These are phyloP conservation scores for Hypomesus transpacificus DNA, from an alignment of 2,113 vertebrate species.

Conservation along the genomic window DNA sequence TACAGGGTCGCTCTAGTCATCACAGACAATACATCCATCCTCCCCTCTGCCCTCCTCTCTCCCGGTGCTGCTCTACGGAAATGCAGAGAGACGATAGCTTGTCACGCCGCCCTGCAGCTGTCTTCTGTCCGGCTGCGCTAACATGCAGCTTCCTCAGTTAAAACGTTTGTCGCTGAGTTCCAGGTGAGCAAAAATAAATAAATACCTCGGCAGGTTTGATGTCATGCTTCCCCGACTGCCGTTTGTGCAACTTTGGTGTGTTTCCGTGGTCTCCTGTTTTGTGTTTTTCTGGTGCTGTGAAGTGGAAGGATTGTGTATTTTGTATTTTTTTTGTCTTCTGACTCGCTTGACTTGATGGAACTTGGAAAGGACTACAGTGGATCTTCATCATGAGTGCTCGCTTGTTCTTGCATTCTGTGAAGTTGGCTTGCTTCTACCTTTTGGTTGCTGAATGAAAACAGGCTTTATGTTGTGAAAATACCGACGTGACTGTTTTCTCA, in stretches of 20 bases:
- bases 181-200: slow-evolving; percentile 44
- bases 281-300: no score
- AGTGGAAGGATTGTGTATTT: background rate
- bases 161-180: slow-evolving; percentile 38
- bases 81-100: slow-evolving; percentile 44
- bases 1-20: slow-evolving; percentile 30
- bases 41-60: slow-evolving; percentile 8
- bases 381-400: background rate
- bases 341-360: slow-evolving; percentile 5
- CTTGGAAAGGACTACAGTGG: slow-evolving; percentile 12
- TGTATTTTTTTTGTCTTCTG: background rate
- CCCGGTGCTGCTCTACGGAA: slow-evolving; percentile 35
- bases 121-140: slow-evolving; percentile 20
- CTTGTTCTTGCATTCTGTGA: slow-evolving; percentile 9
- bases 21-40: slow-evolving; percentile 46
- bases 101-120: slow-evolving; percentile 22
- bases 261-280: no score
- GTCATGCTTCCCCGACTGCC: slow-evolving; percentile 33
- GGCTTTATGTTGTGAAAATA: background rate
- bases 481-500: background rate
- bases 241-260: slow-evolving; percentile 4
- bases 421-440: background rate
- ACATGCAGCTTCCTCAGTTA: slow-evolving; percentile 53
- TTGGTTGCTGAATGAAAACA: slow-evolving; percentile 3
- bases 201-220: slow-evolving; percentile 44